These are phyloP conservation scores for Falcaria lacertinaria DNA, from an alignment of 2,888 invertebrate genomes.

Conservation along the genomic window DNA sequence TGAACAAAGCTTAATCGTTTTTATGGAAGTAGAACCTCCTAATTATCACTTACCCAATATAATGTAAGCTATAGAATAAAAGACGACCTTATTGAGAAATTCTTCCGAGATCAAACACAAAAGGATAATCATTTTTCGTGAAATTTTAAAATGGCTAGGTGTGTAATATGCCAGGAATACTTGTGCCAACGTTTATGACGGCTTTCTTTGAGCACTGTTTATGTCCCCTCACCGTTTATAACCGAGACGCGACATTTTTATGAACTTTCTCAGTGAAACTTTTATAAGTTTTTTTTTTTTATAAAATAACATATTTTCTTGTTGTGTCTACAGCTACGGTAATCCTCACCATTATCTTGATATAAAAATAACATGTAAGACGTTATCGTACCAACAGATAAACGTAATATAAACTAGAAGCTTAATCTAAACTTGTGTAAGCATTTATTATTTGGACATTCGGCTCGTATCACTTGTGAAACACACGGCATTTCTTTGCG, in stretches of 20 bases:
- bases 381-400: too few relatives aligned
- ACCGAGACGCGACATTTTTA: constrained; percentile 52
- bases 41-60: constrained; percentile 5
- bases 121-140: constrained; percentile 32
- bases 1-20: too few relatives aligned
- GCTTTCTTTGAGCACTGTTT: constrained; percentile 46
- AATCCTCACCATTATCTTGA: too few relatives aligned
- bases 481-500: constrained; percentile 45
- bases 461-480: constrained; percentile 29
- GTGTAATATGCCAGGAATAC: constrained; percentile 35
- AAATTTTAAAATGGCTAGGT: constrained; percentile 31
- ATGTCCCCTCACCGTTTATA: constrained; percentile 46
- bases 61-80: constrained; percentile 5
- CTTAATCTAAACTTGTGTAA: background rate
- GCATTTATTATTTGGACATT: constrained; percentile 8
- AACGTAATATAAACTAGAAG: too few relatives aligned
- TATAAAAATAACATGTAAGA: too few relatives aligned
- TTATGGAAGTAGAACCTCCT: too few relatives aligned
- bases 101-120: constrained; percentile 30
- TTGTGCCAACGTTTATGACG: constrained; percentile 51
- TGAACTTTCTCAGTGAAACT: constrained; percentile 35
- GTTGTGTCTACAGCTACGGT: too few relatives aligned
- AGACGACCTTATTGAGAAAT: constrained; percentile 24
- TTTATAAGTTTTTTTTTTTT: too few relatives aligned
- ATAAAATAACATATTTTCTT: too few relatives aligned